phyloP scores from a whole-genome alignment of 1,140 invertebrate species.

The Drosophila cardini region DNA sequence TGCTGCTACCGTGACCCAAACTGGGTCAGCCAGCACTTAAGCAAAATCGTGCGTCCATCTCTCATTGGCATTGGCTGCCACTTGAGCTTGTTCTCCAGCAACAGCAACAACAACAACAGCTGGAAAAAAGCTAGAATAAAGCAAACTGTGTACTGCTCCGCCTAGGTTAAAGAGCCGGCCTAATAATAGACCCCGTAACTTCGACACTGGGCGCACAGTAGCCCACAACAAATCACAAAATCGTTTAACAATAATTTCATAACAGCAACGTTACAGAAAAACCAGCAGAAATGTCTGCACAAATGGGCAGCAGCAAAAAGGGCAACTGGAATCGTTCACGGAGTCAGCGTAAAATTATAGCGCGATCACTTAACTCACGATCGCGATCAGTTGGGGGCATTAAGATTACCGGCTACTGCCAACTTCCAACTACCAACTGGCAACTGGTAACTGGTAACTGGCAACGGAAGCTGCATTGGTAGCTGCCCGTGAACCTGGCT shows the following conservation, averaged over 20 bases:
- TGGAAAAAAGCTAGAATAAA: neutral
- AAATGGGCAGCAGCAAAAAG: neutral
- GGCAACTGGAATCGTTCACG: constrained; percentile 47
- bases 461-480: constrained; percentile 58
- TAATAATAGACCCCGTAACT: constrained; percentile 62
- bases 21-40: constrained; percentile 79
- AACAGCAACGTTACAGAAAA: constrained; percentile 48
- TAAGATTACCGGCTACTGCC: constrained; percentile 80
- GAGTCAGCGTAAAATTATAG: constrained; percentile 79
- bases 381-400: constrained; percentile 79
- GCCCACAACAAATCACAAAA: constrained; percentile 82
- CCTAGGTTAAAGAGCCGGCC: constrained; percentile 58
- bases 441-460: neutral
- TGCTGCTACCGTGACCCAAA: constrained; percentile 30
- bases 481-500: constrained; percentile 20
- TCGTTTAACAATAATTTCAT: constrained; percentile 82
- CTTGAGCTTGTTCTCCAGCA: constrained; percentile 50
- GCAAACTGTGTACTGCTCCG: constrained; percentile 18
- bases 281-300: constrained; percentile 10
- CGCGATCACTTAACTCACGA: constrained; percentile 84
- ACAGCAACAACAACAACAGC: neutral
- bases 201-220: constrained; percentile 66
- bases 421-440: constrained; percentile 27
- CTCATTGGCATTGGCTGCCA: constrained; percentile 72
- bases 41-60: constrained; percentile 74